Evolutionary conservation across 2,888 invertebrate genomes (phyloP), one percentile per base, ranked within the genome.

Genomic region (Tachina grossa): DNA sequence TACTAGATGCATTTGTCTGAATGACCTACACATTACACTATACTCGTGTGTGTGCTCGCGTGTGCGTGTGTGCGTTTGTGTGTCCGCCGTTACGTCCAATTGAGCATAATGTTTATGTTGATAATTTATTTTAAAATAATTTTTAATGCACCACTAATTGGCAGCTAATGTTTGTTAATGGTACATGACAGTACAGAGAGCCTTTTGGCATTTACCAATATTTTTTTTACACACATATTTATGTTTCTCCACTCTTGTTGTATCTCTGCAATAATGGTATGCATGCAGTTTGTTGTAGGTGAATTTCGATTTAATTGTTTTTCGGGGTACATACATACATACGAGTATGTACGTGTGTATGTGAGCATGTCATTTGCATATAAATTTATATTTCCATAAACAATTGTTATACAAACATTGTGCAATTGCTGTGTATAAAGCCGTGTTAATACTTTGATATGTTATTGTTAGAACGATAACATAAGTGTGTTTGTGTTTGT

Each of bases 241-340:
- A 31, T 31, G 31, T 88, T 88, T 89, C 88, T 89, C 88, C 88
- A 43, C 53, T 68, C 13, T 63, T 55, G 86, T 88, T 89, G 39
- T 9, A 2, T 39, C 11, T 47, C 19, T 45, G 13, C 45, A 31
- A 14, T 55, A 57, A 47, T 61, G 39, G 14, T 47, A 16, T 47
- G 9, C 16, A 22, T 41, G 2, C 22, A 19, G 53, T 8, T 55
- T 19, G 19, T 31, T 61, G 63, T 51, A 53, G 71, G 63, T 63
- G 55, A n/a, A 31, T 59, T 68, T 11, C 41, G 39, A 16, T 61
- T 75, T 19, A 51, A 59, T 39, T 53, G 49, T 13, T 49, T 43
- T 61, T n/a, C 43, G 16, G 13, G 14, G 4, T 51, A 31, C 31
- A 43, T 55, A 3, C 49, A 59, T n/a, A 10, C 10, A 5, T 45